A percentile compares a stretch with the other conserved stretches of the same genome.
phyloP scores from a whole-genome alignment of 2,113 vertebrate species.

The Podocnemis expansa region DNA sequence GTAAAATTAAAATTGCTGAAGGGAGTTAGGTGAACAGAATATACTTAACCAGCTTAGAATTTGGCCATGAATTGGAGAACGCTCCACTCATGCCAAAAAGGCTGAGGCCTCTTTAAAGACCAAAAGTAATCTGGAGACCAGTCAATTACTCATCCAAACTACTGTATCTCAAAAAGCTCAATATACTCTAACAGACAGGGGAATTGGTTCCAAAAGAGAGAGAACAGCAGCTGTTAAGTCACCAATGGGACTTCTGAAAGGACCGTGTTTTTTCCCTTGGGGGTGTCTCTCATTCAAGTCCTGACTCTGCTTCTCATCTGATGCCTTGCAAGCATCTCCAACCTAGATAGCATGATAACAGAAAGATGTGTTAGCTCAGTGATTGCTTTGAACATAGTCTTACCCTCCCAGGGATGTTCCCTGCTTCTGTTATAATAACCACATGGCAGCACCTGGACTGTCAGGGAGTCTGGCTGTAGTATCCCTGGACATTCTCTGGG shows the following conservation, averaged over 20 bases:
- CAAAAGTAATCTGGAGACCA: neutral
- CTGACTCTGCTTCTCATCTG: neutral
- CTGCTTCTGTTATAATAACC: neutral
- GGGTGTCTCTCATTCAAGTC: neutral
- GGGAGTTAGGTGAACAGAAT: neutral
- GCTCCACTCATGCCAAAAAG: neutral
- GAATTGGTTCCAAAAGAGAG: neutral
- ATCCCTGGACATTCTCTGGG: neutral
- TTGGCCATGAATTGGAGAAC: neutral
- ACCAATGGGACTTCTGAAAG: neutral
- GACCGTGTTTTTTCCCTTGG: neutral
- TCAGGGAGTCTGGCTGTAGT: fast-evolving
- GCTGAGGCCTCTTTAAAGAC: neutral
- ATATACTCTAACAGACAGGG: neutral
- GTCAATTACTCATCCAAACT: neutral
- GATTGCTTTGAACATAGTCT: fast-evolving
- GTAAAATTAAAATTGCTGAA: fast-evolving
- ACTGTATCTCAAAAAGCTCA: neutral
- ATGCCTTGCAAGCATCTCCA: neutral
- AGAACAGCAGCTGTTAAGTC: neutral
- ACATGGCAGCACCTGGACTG: fast-evolving
- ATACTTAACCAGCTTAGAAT: neutral
- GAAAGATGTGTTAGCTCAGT: neutral
- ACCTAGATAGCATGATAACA: neutral
- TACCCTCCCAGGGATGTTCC: neutral